These are phyloP conservation scores for Acrossocheilus wenchowensis DNA, from an alignment of 2,797 vertebrate species.

Conservation along the genomic window DNA sequence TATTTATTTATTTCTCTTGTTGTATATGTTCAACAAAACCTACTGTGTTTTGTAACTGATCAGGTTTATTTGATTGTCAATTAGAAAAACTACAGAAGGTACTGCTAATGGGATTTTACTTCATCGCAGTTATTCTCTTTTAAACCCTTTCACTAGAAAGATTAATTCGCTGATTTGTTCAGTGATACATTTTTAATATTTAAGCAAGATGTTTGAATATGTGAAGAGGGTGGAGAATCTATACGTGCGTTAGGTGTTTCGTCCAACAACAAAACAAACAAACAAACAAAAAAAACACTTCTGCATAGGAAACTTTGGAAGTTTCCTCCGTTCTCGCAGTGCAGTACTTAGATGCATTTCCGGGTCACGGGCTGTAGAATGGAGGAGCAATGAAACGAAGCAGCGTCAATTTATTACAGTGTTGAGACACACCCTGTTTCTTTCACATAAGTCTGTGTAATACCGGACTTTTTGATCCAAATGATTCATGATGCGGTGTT, in stretches of 20 bases:
- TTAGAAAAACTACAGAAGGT: background rate
- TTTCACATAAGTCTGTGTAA: background rate
- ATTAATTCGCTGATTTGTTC: background rate
- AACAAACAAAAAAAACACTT: background rate
- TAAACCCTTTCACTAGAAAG: background rate
- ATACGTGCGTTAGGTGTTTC: too few species aligned
- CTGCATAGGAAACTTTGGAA: background rate
- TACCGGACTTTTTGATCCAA: background rate
- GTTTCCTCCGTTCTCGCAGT: background rate
- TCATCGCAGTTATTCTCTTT: background rate
- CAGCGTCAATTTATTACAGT: background rate
- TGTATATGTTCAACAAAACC: background rate
- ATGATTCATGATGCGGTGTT: background rate
- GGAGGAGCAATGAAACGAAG: background rate
- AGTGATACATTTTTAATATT: background rate
- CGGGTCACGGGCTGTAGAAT: background rate
- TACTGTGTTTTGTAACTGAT: background rate
- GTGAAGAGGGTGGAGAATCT: background rate
- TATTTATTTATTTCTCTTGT: background rate
- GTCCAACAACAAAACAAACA: too few species aligned
- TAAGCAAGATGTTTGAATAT: background rate
- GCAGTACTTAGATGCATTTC: background rate
- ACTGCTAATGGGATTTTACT: background rate
- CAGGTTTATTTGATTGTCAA: background rate
- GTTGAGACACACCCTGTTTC: background rate